Base-by-base conservation (phyloP, 1,140 invertebrate genomes). In the Dendrolimus kikuchii region DNA sequence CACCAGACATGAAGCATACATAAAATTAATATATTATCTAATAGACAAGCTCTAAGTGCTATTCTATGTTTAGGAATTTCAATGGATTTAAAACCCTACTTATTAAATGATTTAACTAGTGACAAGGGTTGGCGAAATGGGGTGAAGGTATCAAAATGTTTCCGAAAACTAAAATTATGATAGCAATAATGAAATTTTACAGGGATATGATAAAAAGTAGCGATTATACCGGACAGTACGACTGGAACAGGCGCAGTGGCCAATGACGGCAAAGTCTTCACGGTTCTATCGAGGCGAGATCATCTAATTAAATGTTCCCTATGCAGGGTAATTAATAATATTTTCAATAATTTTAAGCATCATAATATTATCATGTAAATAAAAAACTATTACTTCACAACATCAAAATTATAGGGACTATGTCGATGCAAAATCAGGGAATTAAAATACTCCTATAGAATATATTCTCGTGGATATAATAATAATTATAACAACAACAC, bases 321-420 rank as follows among this genome's bases (percentile, higher is more conserved):
- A 81, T 65, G 64, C 66, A 70, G 74, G 70, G 70, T 66, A 57
- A 50, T 40, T 41, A 49, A 41, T 41, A 68, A 70, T 68, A 56
- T 65, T 57, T 62, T 51, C 46, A 40, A 66, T 57, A 66, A 66
- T 66, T 59, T 40, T 62, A 76, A 72, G 68, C 74, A 67, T 64
- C 72, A 71, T 68, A 69, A 73, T 68, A 66, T 69, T 70, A 71
- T 53, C 59, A 62, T 59, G 64, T 70, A 71, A 71, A 62, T 66
- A 60, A 62, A 75, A 71, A 60, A 68, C 76, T 81, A 80, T 77
- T 53, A 74, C 68, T 67, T 69, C 74, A 86, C 81, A 84, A 86
- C 81, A 84, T 73, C 82, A 78, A 84, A 75, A 77, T 76, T 66
- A 74, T 68, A 80, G 76, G 74, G 74, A 69, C 79, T 84, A 82